Percentiles rank a stretch among this genome's conserved stretches.
Conservation (phyloP, 1,140 invertebrate genomes). For the Hypothenemus hampei region DNA sequence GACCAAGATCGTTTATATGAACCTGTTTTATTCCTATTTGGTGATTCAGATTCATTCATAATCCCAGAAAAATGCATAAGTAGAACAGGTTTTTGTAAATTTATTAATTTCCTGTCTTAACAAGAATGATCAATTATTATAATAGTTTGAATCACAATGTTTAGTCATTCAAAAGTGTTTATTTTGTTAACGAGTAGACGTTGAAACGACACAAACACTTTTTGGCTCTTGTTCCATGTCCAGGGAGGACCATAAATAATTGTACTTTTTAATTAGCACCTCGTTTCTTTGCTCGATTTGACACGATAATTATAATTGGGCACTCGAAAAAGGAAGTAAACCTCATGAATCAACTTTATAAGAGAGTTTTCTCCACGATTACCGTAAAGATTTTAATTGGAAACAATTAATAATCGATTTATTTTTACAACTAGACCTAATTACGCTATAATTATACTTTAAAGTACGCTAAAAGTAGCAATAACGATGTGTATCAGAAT, state of each 20-base stretch:
- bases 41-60: neutral
- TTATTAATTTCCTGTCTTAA: neutral
- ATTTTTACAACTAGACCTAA: too few species aligned
- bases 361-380: conserved; percentile 8
- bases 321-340: conserved; percentile 16
- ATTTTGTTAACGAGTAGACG: too few species aligned
- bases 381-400: neutral
- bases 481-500: too few species aligned
- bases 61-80: neutral
- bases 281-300: conserved; percentile 22
- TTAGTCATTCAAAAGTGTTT: too few species aligned
- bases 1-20: too few species aligned
- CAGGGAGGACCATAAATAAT: conserved; percentile 16
- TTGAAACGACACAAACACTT: conserved; percentile 3
- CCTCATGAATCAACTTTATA: conserved; percentile 20
- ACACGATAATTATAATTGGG: conserved; percentile 28
- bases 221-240: conserved; percentile 18
- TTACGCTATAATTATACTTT: too few species aligned
- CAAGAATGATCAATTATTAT: too few species aligned
- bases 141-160: too few species aligned
- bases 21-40: too few species aligned
- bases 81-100: neutral
- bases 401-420: too few species aligned
- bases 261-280: conserved; percentile 27
- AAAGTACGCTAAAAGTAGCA: too few species aligned